These are phyloP conservation scores for Homarus gammarus DNA, from an alignment of 2,888 invertebrate species.

Conservation along the genomic window DNA sequence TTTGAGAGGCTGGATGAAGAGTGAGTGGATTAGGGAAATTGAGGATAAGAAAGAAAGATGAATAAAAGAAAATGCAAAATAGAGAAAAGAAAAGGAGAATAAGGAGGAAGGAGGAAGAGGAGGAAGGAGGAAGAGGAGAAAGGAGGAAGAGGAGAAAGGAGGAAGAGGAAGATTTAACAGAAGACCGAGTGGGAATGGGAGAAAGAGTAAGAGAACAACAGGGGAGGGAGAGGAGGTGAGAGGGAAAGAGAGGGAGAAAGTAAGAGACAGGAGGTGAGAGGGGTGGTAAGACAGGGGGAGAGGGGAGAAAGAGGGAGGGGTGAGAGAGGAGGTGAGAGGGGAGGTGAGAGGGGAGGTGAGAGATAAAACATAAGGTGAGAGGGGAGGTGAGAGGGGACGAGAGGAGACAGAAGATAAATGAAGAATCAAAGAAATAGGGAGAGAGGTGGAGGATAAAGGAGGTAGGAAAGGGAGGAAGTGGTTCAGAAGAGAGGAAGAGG, in stretches of 20 bases:
- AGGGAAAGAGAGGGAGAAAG: conserved; percentile 21
- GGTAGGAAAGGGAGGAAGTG: not conserved
- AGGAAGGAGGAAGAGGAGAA: not conserved
- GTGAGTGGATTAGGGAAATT: conserved; percentile 12
- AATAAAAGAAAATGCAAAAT: not conserved
- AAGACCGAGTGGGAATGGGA: conserved; percentile 8
- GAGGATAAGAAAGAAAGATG: conserved; percentile 6
- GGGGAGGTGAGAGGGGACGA: not conserved
- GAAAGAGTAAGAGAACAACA: conserved; percentile 15
- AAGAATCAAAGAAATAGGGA: not conserved
- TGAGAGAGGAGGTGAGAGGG: not conserved
- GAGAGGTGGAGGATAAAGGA: not conserved
- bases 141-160: conserved; percentile 13
- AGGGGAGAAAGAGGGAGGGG: not conserved
- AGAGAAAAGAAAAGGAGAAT: not conserved
- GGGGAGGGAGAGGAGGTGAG: not conserved
- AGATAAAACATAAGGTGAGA: not conserved
- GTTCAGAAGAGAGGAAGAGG: not conserved
- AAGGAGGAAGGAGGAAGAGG: conserved; percentile 11
- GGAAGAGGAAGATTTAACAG: conserved; percentile 3
- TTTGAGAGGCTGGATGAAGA: not conserved
- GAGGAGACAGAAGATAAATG: not conserved
- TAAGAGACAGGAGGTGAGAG: conserved; percentile 8
- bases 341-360: not conserved
- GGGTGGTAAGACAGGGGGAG: not conserved